Evolutionary conservation across 2,113 vertebrate genomes (phyloP).

Genomic region (Siniperca chuatsi): DNA sequence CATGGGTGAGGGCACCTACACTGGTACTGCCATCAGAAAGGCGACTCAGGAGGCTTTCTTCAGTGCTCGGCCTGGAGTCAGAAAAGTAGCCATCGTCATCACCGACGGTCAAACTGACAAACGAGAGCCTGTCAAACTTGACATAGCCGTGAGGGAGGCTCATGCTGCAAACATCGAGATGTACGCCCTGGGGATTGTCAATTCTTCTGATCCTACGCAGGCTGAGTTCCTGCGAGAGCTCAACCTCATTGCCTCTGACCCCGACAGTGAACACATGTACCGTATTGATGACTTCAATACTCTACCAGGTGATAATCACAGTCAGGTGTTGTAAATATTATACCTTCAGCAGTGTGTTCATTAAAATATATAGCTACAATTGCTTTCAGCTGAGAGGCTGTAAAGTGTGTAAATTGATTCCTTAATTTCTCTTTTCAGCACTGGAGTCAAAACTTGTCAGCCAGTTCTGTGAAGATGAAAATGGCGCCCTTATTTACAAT

Average conservation of each 20-base stretch:
- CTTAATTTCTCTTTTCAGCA: slow-evolving; percentile 74
- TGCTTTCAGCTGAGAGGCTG: not conserved
- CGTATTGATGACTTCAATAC: slow-evolving; percentile 93
- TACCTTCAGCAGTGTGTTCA: not conserved
- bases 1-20: slow-evolving; percentile 94
- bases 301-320: slow-evolving; percentile 85
- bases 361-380: not conserved
- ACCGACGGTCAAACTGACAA: slow-evolving; percentile 92
- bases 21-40: slow-evolving; percentile 91
- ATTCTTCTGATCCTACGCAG: slow-evolving; percentile 89
- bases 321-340: not conserved
- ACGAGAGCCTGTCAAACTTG: slow-evolving; percentile 90
- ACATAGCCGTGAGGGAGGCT: slow-evolving; percentile 90
- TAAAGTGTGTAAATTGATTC: not conserved
- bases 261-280: slow-evolving; percentile 92
- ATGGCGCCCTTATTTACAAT: slow-evolving; percentile 88
- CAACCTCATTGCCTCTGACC: slow-evolving; percentile 93
- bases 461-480: slow-evolving; percentile 94
- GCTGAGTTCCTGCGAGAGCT: slow-evolving; percentile 89
- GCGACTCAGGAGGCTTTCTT: slow-evolving; percentile 91
- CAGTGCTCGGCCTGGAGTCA: slow-evolving; percentile 86
- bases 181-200: slow-evolving; percentile 93
- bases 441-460: slow-evolving; percentile 92
- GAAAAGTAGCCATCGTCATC: slow-evolving; percentile 92
- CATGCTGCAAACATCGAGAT: slow-evolving; percentile 92